A percentile compares a stretch with the other conserved stretches of the same genome.
These are phyloP conservation scores for Rostratula benghalensis DNA, from an alignment of 2,113 vertebrate genomes.

Conservation along the genomic window DNA sequence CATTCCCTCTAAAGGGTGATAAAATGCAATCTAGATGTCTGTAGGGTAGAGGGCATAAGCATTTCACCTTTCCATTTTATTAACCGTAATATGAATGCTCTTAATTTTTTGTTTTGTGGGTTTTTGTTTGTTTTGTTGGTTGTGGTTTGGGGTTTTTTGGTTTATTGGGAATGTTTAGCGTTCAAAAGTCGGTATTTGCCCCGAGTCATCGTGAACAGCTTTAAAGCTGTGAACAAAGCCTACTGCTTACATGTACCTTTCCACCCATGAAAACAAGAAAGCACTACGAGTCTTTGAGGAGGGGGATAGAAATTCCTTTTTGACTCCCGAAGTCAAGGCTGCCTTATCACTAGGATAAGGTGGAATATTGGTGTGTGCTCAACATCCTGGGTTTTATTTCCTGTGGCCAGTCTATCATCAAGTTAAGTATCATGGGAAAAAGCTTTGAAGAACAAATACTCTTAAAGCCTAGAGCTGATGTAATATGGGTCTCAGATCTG, in stretches of 20 bases:
- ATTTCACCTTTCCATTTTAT: neutral
- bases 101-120: neutral
- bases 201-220: neutral
- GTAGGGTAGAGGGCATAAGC: neutral
- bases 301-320: neutral
- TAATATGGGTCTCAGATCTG: neutral
- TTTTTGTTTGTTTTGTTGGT: neutral
- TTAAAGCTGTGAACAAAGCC: neutral
- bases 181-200: neutral
- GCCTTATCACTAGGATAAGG: neutral
- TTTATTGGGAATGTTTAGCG: neutral
- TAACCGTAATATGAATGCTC: neutral
- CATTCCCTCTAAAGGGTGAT: neutral
- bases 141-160: neutral
- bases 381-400: neutral
- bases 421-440: neutral
- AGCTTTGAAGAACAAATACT: neutral
- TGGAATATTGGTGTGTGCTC: neutral
- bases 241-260: neutral
- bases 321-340: neutral
- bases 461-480: neutral
- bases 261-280: neutral
- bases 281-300: neutral
- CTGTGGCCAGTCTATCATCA: neutral
- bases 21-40: neutral